A percentile compares a stretch with the other conserved stretches of the same genome.
These are phyloP conservation scores for Heliconius erato DNA, from an alignment of 2,888 invertebrate genomes.

Conservation along the genomic window DNA sequence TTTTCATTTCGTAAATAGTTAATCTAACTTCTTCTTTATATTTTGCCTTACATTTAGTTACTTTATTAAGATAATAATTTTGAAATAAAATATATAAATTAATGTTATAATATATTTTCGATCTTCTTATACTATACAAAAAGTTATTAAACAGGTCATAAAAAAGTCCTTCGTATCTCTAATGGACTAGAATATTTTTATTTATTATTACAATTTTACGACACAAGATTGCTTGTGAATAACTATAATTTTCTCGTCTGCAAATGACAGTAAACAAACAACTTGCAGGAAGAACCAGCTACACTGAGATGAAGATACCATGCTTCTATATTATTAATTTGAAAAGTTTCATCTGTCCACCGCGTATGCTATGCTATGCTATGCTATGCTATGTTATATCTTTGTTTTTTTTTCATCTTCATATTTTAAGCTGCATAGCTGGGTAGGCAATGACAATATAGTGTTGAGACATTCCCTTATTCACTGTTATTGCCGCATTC, in stretches of 20 bases:
- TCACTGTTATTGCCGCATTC: too few relatives aligned
- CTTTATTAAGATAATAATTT: too few relatives aligned
- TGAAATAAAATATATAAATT: too few relatives aligned
- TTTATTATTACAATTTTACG: conserved; percentile 3
- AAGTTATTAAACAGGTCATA: neutral
- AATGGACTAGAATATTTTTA: neutral
- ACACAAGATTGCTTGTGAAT: neutral
- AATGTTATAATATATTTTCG: neutral
- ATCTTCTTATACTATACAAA: neutral
- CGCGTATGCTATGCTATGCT: neutral
- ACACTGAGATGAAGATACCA: neutral
- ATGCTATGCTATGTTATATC: neutral
- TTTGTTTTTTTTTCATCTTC: too few relatives aligned
- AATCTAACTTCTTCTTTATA: too few relatives aligned
- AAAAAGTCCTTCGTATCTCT: neutral
- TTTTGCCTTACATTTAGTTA: too few relatives aligned
- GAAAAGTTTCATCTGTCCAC: neutral
- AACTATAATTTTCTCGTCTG: neutral
- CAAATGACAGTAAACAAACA: conserved; percentile 16
- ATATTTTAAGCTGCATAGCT: neutral
- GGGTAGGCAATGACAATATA: neutral
- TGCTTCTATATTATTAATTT: neutral
- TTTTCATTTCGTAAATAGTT: too few relatives aligned
- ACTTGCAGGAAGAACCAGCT: neutral
- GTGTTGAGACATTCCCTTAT: neutral